A percentile compares a stretch with the other conserved stretches of the same genome.
These are phyloP conservation scores for Pyralis farinalis DNA, from an alignment of 2,888 invertebrate species.

Conservation along the genomic window DNA sequence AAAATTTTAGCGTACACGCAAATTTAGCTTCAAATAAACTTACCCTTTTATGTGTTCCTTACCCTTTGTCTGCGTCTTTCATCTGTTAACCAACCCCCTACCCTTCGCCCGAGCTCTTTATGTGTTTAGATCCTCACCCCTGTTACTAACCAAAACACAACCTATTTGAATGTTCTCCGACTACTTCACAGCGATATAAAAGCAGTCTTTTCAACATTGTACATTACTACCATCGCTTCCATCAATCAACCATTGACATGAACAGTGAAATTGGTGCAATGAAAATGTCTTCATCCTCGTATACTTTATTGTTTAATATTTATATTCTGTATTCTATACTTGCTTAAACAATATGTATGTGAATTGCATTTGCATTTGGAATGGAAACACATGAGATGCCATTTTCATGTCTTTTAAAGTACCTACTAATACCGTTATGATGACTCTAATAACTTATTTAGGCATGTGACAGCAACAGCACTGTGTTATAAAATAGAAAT, in stretches of 20 bases:
- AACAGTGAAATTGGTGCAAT: constrained; percentile 73
- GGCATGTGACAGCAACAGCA: constrained; percentile 6
- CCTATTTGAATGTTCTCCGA: constrained; percentile 71
- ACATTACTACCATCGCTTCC: constrained; percentile 76
- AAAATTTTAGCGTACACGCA: constrained; percentile 79
- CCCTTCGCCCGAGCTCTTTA: constrained; percentile 78
- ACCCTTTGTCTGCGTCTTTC: constrained; percentile 91
- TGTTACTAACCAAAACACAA: constrained; percentile 76
- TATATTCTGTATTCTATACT: background rate
- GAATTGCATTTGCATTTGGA: constrained; percentile 5
- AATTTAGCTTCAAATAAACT: constrained; percentile 80
- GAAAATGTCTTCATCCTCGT: constrained; percentile 29
- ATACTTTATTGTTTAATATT: background rate
- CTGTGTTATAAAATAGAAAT: constrained; percentile 1
- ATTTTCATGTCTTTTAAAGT: constrained; percentile 1
- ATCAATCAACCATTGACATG: constrained; percentile 58
- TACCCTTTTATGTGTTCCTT: constrained; percentile 82
- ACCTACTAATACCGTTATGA: constrained; percentile 1
- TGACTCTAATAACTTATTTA: background rate
- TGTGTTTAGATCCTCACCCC: constrained; percentile 80
- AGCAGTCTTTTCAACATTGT: constrained; percentile 68
- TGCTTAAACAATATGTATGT: background rate
- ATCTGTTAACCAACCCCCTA: constrained; percentile 84
- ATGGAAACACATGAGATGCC: constrained; percentile 1
- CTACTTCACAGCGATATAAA: constrained; percentile 65